Conservation (phyloP, 1,140 invertebrate species). For the Drosophila kikkawai region DNA sequence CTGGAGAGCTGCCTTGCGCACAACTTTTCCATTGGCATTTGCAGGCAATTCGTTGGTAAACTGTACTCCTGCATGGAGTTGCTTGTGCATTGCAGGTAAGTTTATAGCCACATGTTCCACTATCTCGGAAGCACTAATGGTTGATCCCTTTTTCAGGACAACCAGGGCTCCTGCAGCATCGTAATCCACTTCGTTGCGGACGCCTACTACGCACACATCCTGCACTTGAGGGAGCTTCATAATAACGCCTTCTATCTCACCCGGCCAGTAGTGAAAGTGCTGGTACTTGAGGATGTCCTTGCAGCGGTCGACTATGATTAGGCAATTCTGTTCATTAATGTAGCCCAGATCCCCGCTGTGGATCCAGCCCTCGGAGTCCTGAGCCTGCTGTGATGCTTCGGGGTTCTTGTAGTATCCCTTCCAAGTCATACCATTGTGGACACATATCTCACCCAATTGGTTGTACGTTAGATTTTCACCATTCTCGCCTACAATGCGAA, state of each 20-base stretch:
- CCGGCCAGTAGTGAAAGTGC: slow-evolving; percentile 73
- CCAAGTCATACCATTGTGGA: slow-evolving; percentile 71
- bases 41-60: slow-evolving; percentile 85
- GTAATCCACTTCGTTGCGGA: slow-evolving; percentile 48
- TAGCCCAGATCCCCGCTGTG: slow-evolving; percentile 91
- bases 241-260: slow-evolving; percentile 61
- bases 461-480: slow-evolving; percentile 32
- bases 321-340: slow-evolving; percentile 88
- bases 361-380: slow-evolving; percentile 89
- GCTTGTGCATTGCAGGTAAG: slow-evolving; percentile 83
- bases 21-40: slow-evolving; percentile 88
- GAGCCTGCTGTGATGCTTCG: slow-evolving; percentile 40
- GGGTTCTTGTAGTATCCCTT: slow-evolving; percentile 85
- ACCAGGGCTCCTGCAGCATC: slow-evolving; percentile 64
- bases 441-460: slow-evolving; percentile 83
- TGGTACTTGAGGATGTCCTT: slow-evolving; percentile 92
- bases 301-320: slow-evolving; percentile 90
- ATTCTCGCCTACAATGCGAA: slow-evolving; percentile 60
- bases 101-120: slow-evolving; percentile 48
- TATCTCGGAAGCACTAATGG: slow-evolving; percentile 30
- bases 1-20: slow-evolving; percentile 85
- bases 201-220: slow-evolving; percentile 64
- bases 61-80: slow-evolving; percentile 85
- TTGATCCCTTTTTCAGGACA: slow-evolving; percentile 15
- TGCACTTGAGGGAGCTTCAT: slow-evolving; percentile 42